Percentiles rank a stretch among this genome's conserved stretches.
Evolutionary conservation across 2,888 invertebrate genomes (phyloP).

Genomic region (Caenorhabditis panamensis): DNA sequence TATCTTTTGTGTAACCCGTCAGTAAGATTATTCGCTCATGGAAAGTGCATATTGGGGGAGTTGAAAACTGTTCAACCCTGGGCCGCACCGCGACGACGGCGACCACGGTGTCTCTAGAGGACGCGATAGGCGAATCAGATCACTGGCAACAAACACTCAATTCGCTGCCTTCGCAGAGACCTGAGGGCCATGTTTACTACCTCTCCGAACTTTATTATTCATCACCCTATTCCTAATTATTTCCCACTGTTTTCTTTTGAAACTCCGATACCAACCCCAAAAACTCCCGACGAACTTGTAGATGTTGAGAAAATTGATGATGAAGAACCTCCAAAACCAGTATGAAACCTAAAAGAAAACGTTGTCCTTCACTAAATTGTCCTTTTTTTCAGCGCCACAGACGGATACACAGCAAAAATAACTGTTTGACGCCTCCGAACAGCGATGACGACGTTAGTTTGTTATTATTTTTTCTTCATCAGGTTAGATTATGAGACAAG

Average conservation of each 20-base stretch:
- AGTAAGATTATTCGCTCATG: conserved; percentile 23
- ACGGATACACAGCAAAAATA: conserved; percentile 50
- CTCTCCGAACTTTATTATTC: neutral
- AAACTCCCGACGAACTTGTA: neutral
- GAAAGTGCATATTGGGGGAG: conserved; percentile 51
- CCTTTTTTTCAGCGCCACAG: conserved; percentile 59
- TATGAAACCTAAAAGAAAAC: too few relatives aligned
- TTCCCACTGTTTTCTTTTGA: neutral
- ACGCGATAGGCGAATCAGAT: conserved; percentile 49
- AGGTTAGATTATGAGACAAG: conserved; percentile 47
- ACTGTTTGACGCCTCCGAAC: conserved; percentile 57
- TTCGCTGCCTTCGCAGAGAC: neutral
- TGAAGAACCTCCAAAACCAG: neutral
- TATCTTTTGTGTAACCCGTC: conserved; percentile 44
- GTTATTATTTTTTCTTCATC: conserved; percentile 49
- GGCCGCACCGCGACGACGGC: conserved; percentile 26
- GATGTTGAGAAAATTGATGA: conserved; percentile 30
- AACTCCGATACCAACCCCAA: neutral
- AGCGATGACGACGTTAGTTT: conserved; percentile 65
- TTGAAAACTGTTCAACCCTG: conserved; percentile 55
- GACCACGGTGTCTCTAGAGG: conserved; percentile 26
- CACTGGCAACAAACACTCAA: conserved; percentile 27
- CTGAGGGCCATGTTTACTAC: conserved; percentile 11
- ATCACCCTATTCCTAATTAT: neutral
- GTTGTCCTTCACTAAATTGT: too few relatives aligned